These are phyloP conservation scores for Protonibea diacanthus DNA, from an alignment of 2,797 vertebrate genomes.

Conservation along the genomic window DNA sequence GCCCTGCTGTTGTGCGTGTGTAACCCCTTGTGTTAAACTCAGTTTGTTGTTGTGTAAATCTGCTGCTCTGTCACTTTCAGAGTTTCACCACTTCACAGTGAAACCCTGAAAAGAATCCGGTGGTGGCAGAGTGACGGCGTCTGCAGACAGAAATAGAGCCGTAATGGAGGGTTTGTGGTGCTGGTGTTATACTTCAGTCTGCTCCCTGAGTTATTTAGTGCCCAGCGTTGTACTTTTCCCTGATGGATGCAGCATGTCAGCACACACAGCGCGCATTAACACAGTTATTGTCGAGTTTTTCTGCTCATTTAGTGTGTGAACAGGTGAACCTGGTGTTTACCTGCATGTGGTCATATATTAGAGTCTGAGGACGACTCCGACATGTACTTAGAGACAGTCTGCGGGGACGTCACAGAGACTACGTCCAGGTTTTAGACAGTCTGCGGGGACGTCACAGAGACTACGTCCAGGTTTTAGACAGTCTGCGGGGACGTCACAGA, in stretches of 20 bases:
- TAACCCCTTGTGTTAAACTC: too few species aligned
- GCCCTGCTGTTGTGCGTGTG: too few species aligned
- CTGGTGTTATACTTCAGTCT: not conserved
- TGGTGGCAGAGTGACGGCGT: not conserved
- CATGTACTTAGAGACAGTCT: not conserved
- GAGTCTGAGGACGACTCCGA: not conserved
- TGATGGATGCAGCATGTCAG: constrained; percentile 10
- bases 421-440: too few species aligned
- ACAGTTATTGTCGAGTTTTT: not conserved
- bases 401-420: too few species aligned
- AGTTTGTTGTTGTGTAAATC: too few species aligned
- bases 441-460: too few species aligned
- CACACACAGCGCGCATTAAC: not conserved
- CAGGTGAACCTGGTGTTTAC: constrained; percentile 1
- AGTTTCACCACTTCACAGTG: too few species aligned
- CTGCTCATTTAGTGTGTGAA: not conserved
- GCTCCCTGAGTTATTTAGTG: not conserved
- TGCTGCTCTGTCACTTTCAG: too few species aligned
- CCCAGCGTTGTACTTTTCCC: not conserved
- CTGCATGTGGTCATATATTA: not conserved
- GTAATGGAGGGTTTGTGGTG: constrained; percentile 53
- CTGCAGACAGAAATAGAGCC: constrained; percentile 31
- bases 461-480: too few species aligned
- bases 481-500: too few species aligned
- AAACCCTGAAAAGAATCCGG: not conserved